phyloP scores from a whole-genome alignment of 2,797 vertebrate genomes.

The Phalanger gymnotis region DNA sequence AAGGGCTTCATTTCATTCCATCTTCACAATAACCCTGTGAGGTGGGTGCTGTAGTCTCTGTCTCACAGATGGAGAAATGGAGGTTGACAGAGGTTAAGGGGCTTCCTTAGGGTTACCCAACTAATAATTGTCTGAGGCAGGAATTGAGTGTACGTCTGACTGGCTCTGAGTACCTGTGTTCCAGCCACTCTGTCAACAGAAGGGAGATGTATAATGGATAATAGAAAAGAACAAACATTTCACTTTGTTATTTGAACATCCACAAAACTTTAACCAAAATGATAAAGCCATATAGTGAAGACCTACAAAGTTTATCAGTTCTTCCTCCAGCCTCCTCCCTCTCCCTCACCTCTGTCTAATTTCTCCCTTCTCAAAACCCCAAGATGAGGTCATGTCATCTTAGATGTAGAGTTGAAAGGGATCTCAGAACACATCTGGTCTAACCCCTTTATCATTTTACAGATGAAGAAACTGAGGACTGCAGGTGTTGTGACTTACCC shows the following conservation, averaged over 20 bases:
- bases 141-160: neutral
- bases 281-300: neutral
- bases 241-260: neutral
- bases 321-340: neutral
- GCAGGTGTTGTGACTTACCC: neutral
- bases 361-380: neutral
- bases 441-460: neutral
- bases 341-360: neutral
- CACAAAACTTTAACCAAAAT: neutral
- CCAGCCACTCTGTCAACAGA: neutral
- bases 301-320: neutral
- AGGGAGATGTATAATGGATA: neutral
- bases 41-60: neutral
- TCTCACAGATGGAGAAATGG: neutral
- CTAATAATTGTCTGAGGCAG: neutral
- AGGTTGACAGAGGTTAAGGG: neutral
- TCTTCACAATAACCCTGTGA: neutral
- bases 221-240: conserved; percentile 1
- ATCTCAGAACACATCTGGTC: neutral
- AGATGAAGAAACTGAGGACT: neutral
- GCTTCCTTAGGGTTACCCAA: neutral
- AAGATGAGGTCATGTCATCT: neutral
- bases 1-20: neutral
- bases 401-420: neutral
- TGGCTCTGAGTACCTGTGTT: neutral